Conservation (phyloP, 2,113 vertebrate genomes). For the Rhea pennata region DNA sequence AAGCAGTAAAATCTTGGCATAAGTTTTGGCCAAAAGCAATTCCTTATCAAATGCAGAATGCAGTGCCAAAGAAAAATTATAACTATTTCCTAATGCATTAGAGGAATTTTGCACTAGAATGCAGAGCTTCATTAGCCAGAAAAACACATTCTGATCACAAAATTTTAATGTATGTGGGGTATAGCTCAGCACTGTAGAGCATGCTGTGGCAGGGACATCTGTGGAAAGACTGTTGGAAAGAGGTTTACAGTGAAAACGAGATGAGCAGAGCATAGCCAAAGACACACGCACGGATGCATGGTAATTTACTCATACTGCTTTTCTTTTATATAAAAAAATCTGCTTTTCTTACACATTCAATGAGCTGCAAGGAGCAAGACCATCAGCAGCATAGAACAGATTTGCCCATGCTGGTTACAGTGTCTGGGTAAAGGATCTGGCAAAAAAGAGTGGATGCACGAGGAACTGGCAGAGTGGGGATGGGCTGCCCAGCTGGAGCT, state of each 20-base stretch:
- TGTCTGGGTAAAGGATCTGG: accelerated
- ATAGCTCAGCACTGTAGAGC: not conserved
- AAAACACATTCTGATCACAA: not conserved
- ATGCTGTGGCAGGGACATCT: not conserved
- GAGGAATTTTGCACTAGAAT: not conserved
- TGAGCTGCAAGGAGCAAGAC: not conserved
- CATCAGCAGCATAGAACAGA: not conserved
- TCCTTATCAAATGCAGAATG: conserved; percentile 9
- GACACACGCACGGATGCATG: accelerated
- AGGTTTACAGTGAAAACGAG: not conserved
- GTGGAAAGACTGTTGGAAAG: not conserved
- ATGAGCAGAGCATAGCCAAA: not conserved
- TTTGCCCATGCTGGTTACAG: accelerated
- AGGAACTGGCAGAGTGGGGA: not conserved
- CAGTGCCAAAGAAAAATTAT: conserved; percentile 15
- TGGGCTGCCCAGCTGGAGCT: accelerated
- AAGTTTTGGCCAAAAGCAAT: conserved; percentile 37
- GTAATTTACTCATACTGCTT: not conserved
- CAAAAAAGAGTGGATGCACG: not conserved
- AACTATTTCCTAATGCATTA: conserved; percentile 29
- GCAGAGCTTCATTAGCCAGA: conserved; percentile 7
- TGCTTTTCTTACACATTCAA: accelerated
- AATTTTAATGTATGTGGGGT: not conserved
- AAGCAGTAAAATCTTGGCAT: conserved; percentile 44
- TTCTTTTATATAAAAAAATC: too few species aligned